A percentile compares a stretch with the other conserved stretches of the same genome.
These are phyloP conservation scores for Cepaea hortensis DNA, from an alignment of 2,888 invertebrate species.

Conservation along the genomic window DNA sequence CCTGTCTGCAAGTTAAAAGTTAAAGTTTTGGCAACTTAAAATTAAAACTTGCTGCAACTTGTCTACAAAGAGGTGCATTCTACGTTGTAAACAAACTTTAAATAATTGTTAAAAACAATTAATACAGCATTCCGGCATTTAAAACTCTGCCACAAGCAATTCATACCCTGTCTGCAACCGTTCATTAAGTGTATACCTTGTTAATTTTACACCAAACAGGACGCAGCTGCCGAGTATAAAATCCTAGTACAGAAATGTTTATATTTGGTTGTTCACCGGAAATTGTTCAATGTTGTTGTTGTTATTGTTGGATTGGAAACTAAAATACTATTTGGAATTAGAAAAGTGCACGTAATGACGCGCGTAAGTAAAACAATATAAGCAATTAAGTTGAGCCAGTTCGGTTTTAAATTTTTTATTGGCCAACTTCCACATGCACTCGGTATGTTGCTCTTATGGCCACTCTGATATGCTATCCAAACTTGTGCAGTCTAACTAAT, in stretches of 20 bases:
- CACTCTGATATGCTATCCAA: no score
- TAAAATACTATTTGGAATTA: background rate
- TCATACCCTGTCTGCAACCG: background rate
- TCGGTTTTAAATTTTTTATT: no score
- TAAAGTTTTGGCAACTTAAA: no score
- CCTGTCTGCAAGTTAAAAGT: no score
- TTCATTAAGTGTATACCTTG: no score
- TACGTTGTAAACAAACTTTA: background rate
- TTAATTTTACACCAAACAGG: background rate
- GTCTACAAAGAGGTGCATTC: background rate
- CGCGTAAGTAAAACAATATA: no score
- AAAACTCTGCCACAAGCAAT: background rate
- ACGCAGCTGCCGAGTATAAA: background rate
- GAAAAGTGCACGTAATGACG: no score
- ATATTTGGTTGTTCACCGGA: slow-evolving; percentile 41
- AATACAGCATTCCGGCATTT: background rate
- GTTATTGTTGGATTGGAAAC: slow-evolving; percentile 18
- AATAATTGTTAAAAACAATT: background rate
- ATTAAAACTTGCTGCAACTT: background rate
- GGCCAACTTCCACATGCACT: no score
- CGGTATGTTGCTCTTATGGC: no score
- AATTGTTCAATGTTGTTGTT: background rate
- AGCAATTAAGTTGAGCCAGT: no score
- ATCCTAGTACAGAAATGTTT: background rate
- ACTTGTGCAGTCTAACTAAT: no score